Base-by-base conservation (phyloP, 2,888 invertebrate genomes). In the Laothoe populi region DNA sequence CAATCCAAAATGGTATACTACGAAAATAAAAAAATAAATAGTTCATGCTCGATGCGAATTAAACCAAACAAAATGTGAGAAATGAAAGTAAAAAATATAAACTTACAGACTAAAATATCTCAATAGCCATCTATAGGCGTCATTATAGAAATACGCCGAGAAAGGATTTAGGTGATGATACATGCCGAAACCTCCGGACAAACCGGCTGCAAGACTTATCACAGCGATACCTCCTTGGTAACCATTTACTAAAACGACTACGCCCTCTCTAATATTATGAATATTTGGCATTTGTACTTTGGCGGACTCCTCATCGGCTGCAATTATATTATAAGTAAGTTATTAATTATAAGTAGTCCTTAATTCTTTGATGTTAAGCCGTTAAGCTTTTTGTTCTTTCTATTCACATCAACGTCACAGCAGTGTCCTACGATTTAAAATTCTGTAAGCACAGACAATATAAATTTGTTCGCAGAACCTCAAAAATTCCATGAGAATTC, bases 71-170 rank as follows among this genome's bases (percentile, higher is more conserved):
- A 11, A 4, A 10, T 11, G 19, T 21, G 7, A 5, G 38, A 38
- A 21, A 19, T 10, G 23, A 2, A 49, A 40, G 21, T 40, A 24
- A 16, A 42, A 24, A 40, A 42, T 42, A 16, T 19, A 42, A 40
- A 79, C 87, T 84, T 71, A 87, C 88, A 84, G 72, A 70, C 81
- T 83, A 10, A 86, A 63, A 73, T 87, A 80, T 68, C 87, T 71
- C 21, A 86, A 66, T 2, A 69, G 74, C 88, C 88, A 88, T 74
- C 87, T 73, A 59, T 85, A 88, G 0, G 70, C 71, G 46, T 82
- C 81, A 0, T 84, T 88, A 63, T 86, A 86, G 66, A 78, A 87
- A 63, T 74, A 81, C 0, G 84, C 79, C 0, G 81, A 78, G 0
- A 70, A 2, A 0, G 84, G 86, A 62, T 82, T 78, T 1, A 87